Conservation (phyloP, 2,113 vertebrate species). For the Crotalus helleri region DNA sequence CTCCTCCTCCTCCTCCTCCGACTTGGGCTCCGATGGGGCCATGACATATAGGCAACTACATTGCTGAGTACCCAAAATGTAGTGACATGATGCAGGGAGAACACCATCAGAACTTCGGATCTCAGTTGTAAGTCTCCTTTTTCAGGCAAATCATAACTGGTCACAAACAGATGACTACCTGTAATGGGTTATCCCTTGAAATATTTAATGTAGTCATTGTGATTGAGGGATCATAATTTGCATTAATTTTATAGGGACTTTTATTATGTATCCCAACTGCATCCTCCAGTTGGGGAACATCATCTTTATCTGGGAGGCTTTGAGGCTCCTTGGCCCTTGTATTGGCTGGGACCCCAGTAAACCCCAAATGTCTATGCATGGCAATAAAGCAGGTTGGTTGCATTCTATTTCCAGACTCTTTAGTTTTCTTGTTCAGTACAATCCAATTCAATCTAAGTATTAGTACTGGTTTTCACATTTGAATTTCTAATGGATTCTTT, state of each 20-base stretch:
- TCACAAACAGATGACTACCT: neutral
- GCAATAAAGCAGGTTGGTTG: neutral
- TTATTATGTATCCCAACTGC: neutral
- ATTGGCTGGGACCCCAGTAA: neutral
- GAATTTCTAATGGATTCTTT: neutral
- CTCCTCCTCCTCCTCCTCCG: too few relatives aligned
- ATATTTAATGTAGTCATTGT: neutral
- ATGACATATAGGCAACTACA: neutral
- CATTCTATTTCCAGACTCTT: neutral
- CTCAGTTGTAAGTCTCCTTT: neutral
- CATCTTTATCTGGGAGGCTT: neutral
- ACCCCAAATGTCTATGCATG: neutral
- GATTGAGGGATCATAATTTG: neutral
- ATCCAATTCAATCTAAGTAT: too few relatives aligned
- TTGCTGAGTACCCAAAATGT: neutral
- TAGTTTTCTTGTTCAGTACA: too few relatives aligned
- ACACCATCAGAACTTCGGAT: neutral
- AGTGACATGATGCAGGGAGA: neutral
- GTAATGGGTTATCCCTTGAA: neutral
- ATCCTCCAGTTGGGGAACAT: neutral
- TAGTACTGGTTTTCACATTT: neutral
- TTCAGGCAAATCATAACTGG: neutral
- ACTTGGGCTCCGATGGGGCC: too few relatives aligned
- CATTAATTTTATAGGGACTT: neutral
- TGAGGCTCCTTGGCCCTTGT: neutral